A percentile compares a stretch with the other conserved stretches of the same genome.
These are phyloP conservation scores for Festucalex cinctus DNA, from an alignment of 2,113 vertebrate genomes.

Conservation along the genomic window DNA sequence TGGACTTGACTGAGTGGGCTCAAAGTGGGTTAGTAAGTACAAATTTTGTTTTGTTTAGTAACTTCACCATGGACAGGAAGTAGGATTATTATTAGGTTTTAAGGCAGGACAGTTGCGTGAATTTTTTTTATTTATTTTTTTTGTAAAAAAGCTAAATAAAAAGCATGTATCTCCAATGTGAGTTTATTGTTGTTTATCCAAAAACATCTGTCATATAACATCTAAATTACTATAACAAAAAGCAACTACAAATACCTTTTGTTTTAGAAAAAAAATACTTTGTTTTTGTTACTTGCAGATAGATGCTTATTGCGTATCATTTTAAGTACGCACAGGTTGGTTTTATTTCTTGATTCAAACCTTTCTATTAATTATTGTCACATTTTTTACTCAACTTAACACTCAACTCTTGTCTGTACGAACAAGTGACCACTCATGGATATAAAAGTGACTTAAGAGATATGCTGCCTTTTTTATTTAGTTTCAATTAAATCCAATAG, in stretches of 20 bases:
- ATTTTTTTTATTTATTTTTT: too few species aligned
- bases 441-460: conserved; percentile 10
- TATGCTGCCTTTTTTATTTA: conserved; percentile 46
- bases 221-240: too few species aligned
- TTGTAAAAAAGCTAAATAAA: background rate
- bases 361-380: background rate
- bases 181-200: background rate
- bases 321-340: background rate
- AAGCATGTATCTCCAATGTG: too few species aligned
- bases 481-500: conserved; percentile 69
- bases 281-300: background rate
- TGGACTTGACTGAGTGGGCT: conserved; percentile 76
- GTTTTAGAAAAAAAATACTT: too few species aligned
- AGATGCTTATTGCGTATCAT: too few species aligned
- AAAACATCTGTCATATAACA: too few species aligned
- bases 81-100: background rate
- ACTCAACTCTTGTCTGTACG: conserved; percentile 29
- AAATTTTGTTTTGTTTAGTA: conserved; percentile 3
- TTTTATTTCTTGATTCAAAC: background rate
- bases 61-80: background rate
- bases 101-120: background rate
- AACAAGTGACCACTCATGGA: conserved; percentile 26
- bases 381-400: background rate
- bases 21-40: conserved; percentile 45
- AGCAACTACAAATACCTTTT: too few species aligned